These are phyloP conservation scores for Agrotis puta DNA, from an alignment of 2,888 invertebrate genomes.

Conservation along the genomic window DNA sequence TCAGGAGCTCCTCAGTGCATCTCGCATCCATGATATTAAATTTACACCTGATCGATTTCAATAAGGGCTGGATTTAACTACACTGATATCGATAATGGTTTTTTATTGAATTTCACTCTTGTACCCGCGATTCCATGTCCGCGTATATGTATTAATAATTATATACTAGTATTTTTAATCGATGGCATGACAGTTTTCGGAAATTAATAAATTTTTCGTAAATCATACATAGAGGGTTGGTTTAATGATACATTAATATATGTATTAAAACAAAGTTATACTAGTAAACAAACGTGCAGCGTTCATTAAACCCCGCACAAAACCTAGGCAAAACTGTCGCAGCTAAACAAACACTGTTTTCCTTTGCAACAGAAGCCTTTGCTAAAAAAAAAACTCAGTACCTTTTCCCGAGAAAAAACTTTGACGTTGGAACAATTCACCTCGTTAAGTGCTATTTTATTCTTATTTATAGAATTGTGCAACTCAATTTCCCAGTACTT, in stretches of 20 bases:
- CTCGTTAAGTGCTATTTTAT: background rate
- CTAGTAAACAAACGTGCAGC: background rate
- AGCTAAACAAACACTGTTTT: background rate
- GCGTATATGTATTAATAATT: too few species aligned
- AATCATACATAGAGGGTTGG: background rate
- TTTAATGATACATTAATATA: too few species aligned
- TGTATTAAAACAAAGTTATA: too few species aligned
- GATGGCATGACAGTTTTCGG: background rate
- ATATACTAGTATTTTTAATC: background rate
- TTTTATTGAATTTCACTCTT: background rate
- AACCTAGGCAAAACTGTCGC: background rate
- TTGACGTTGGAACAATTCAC: background rate
- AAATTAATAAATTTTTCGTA: too few species aligned
- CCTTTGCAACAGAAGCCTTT: background rate
- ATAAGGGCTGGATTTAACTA: background rate
- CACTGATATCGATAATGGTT: background rate
- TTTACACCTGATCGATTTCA: background rate
- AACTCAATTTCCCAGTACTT: too few species aligned
- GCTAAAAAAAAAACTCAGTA: background rate
- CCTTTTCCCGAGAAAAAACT: background rate
- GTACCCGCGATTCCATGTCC: background rate
- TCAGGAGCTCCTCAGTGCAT: background rate
- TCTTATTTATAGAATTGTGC: background rate
- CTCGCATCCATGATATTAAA: background rate
- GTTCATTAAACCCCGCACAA: background rate